These are phyloP conservation scores for Ceyx erithaca DNA, from an alignment of 2,797 vertebrate genomes.

Conservation along the genomic window DNA sequence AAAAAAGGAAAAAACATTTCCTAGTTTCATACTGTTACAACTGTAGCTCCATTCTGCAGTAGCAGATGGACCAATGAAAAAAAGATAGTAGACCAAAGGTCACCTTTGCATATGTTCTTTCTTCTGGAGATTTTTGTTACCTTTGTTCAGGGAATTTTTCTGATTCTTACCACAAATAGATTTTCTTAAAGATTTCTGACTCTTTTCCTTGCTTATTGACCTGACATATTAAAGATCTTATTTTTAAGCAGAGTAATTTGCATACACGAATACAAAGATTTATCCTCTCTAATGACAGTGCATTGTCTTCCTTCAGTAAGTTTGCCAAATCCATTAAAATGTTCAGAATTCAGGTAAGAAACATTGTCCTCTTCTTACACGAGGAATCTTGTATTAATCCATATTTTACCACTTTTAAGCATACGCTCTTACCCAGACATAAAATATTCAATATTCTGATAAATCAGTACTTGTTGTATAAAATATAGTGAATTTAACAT, in stretches of 20 bases:
- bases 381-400: background rate
- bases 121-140: background rate
- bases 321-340: background rate
- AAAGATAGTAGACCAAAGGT: background rate
- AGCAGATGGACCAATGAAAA: background rate
- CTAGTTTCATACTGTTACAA: background rate
- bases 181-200: background rate
- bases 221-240: background rate
- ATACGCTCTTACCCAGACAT: background rate
- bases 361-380: background rate
- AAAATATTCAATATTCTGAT: conserved; percentile 41
- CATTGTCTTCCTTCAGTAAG: background rate
- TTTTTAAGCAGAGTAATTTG: background rate
- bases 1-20: background rate
- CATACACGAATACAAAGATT: background rate
- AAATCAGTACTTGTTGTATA: conserved; percentile 13
- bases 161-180: background rate
- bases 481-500: conserved; percentile 32
- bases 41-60: background rate
- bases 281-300: background rate
- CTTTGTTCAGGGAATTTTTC: background rate
- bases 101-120: background rate
- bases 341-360: background rate
- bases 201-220: background rate
- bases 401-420: conserved; percentile 16